Evolutionary conservation across 2,888 invertebrate genomes (phyloP).

Genomic region (Gymnosoma rotundatum): DNA sequence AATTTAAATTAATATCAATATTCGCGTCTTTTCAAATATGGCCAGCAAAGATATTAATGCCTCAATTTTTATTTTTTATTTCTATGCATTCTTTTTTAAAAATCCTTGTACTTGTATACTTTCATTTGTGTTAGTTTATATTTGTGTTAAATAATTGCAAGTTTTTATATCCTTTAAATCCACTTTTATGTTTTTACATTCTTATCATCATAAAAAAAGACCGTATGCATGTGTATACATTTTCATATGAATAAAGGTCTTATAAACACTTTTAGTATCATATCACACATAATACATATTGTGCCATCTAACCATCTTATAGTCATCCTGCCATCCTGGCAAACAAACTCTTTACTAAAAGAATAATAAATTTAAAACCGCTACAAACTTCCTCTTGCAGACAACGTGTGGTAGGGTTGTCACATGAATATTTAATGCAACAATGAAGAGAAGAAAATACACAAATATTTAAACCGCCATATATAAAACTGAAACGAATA

Average conservation of each 20-base stretch:
- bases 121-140: slow-evolving; percentile 2
- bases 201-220: slow-evolving; percentile 19
- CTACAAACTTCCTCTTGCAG: background rate
- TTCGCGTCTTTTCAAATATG: too few species aligned
- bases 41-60: background rate
- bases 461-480: slow-evolving; percentile 32
- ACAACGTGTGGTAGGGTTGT: slow-evolving; percentile 17
- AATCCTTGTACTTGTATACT: background rate
- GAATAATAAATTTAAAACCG: slow-evolving; percentile 30
- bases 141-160: slow-evolving; percentile 4
- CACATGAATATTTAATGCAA: slow-evolving; percentile 55
- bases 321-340: slow-evolving; percentile 40
- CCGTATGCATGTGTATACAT: background rate
- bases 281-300: slow-evolving; percentile 51
- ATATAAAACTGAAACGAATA: background rate
- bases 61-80: background rate
- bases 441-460: slow-evolving; percentile 5
- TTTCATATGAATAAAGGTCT: slow-evolving; percentile 45
- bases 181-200: slow-evolving; percentile 36
- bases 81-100: slow-evolving; percentile 16
- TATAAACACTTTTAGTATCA: slow-evolving; percentile 66
- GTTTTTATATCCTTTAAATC: slow-evolving; percentile 43
- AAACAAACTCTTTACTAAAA: slow-evolving; percentile 9
- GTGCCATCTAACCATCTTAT: slow-evolving; percentile 33
- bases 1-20: too few species aligned